phyloP scores from a whole-genome alignment of 2,797 vertebrate species.

The Alfaro cultratus region DNA sequence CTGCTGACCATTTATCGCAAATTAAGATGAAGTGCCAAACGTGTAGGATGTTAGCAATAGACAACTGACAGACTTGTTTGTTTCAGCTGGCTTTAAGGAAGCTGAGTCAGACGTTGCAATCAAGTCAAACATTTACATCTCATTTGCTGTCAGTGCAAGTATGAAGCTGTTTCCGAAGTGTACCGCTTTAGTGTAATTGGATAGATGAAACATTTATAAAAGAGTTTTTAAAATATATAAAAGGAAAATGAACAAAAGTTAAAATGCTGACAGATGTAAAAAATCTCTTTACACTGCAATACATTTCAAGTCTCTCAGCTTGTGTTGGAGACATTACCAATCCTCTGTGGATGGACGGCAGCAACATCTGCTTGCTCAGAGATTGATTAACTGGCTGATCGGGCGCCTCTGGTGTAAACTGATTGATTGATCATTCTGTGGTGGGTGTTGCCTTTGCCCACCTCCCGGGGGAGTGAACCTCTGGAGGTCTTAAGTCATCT shows the following conservation, averaged over 20 bases:
- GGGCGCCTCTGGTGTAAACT: slow-evolving; percentile 73
- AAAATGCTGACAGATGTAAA: slow-evolving; percentile 52
- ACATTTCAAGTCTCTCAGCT: slow-evolving; percentile 55
- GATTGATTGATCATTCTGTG: slow-evolving; percentile 80
- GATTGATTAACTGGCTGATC: slow-evolving; percentile 84
- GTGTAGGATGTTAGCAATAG: slow-evolving; percentile 60
- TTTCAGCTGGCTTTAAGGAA: slow-evolving; percentile 68
- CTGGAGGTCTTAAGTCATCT: slow-evolving; percentile 79
- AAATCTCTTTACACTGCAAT: slow-evolving; percentile 52
- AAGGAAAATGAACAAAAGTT: slow-evolving; percentile 27
- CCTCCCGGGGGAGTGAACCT: slow-evolving; percentile 72
- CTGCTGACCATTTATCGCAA: slow-evolving; percentile 58
- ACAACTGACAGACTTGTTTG: slow-evolving; percentile 65
- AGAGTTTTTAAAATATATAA: not conserved
- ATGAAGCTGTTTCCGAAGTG: slow-evolving; percentile 1
- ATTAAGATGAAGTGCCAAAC: slow-evolving; percentile 65
- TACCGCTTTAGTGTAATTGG: not conserved
- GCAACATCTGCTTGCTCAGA: slow-evolving; percentile 73
- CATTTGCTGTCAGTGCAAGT: slow-evolving; percentile 22
- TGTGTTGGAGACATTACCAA: slow-evolving; percentile 63
- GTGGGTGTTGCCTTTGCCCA: slow-evolving; percentile 75
- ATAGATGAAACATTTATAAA: not conserved
- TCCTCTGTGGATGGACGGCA: slow-evolving; percentile 62
- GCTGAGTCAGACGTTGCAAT: slow-evolving; percentile 35
- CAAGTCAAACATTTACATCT: slow-evolving; percentile 44